A percentile compares a stretch with the other conserved stretches of the same genome.
Evolutionary conservation across 2,113 vertebrate genomes (phyloP).

Genomic region (Arizona elegans): DNA sequence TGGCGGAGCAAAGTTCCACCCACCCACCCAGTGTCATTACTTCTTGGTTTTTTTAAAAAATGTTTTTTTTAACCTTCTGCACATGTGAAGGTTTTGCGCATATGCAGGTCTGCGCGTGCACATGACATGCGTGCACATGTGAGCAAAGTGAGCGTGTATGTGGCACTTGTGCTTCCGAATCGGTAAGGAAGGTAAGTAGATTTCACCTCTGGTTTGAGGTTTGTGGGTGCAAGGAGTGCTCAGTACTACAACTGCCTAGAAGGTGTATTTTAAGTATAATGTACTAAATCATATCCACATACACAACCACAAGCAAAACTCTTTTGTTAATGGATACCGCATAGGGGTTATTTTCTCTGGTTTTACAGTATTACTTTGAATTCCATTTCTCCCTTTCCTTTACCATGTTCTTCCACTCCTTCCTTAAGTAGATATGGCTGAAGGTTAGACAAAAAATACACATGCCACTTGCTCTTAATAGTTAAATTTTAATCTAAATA

Average conservation of each 20-base stretch:
- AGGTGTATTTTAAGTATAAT: constrained; percentile 16
- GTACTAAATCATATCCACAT: not conserved
- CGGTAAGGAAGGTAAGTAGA: too few relatives aligned
- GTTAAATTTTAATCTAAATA: not conserved
- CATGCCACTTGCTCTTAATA: not conserved
- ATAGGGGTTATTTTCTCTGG: not conserved
- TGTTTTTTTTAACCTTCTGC: too few relatives aligned
- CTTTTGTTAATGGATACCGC: not conserved
- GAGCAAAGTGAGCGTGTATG: too few relatives aligned
- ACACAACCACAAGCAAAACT: not conserved
- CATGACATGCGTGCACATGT: too few relatives aligned
- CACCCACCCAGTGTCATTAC: too few relatives aligned
- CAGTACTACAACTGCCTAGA: constrained; percentile 48
- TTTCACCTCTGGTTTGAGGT: not conserved
- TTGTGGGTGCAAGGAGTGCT: not conserved
- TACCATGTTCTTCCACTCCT: not conserved
- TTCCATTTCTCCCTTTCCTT: not conserved
- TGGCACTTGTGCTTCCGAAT: too few relatives aligned
- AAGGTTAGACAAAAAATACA: not conserved
- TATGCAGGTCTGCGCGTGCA: too few relatives aligned
- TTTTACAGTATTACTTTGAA: not conserved
- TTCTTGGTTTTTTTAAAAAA: too few relatives aligned
- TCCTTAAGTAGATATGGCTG: not conserved
- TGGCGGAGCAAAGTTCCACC: too few relatives aligned
- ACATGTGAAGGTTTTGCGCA: too few relatives aligned